phyloP scores from a whole-genome alignment of 2,797 vertebrate genomes.

The Hirundo rustica region DNA sequence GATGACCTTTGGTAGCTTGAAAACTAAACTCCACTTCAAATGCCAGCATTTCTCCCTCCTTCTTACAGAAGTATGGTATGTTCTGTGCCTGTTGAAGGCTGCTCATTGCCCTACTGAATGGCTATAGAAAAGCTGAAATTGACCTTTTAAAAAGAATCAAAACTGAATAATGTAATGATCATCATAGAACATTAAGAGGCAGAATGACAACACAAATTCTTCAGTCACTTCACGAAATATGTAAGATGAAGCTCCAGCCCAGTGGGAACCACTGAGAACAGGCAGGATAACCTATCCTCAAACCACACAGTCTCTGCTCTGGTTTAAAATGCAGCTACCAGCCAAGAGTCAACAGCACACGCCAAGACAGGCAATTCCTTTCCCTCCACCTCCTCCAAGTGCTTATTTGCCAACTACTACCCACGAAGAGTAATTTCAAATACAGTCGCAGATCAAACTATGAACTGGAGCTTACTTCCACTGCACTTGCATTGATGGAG shows the following conservation, averaged over 20 bases:
- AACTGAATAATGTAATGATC: neutral
- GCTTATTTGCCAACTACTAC: neutral
- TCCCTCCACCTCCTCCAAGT: neutral
- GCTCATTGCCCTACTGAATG: neutral
- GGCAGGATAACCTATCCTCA: neutral
- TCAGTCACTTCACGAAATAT: neutral
- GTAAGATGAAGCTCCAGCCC: neutral
- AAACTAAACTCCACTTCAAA: neutral
- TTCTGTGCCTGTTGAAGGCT: neutral
- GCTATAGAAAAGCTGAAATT: neutral
- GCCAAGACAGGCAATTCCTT: neutral
- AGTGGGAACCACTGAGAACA: neutral
- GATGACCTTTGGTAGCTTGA: neutral
- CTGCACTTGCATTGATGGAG: neutral
- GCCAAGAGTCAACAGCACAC: neutral
- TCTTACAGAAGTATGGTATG: neutral
- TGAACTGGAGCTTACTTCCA: neutral
- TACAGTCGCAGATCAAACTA: neutral
- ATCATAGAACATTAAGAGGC: neutral
- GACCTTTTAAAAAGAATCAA: neutral
- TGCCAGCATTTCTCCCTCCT: neutral
- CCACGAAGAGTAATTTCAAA: neutral
- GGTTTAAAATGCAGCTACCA: neutral
- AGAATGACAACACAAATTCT: neutral
- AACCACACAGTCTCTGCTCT: neutral